Percentiles rank a stretch among this genome's conserved stretches.
Conservation (phyloP, 2,797 vertebrate genomes). For the Pipistrellus kuhlii region DNA sequence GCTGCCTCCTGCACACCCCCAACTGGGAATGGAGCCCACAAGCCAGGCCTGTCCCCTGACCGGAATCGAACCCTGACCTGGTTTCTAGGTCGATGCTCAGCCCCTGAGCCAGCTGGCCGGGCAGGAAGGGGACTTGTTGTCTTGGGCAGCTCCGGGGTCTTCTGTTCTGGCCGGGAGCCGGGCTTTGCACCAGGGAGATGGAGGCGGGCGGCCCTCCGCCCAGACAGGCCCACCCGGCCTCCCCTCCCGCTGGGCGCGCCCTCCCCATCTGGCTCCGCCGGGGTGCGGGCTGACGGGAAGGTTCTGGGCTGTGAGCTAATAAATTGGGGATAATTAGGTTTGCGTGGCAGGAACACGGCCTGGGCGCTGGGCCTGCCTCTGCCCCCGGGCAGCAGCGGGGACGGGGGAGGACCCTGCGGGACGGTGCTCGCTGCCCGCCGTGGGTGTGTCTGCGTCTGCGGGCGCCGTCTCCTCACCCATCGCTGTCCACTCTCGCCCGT, state of each 20-base stretch:
- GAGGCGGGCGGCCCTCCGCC: neutral
- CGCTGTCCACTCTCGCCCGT: accelerated
- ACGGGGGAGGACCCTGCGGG: accelerated
- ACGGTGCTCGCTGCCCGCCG: accelerated
- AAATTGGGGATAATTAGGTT: conserved; percentile 80
- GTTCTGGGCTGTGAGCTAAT: conserved; percentile 80
- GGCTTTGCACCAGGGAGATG: neutral
- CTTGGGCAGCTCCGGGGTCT: accelerated
- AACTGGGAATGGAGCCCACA: no score
- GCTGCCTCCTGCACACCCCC: no score
- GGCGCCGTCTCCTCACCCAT: accelerated
- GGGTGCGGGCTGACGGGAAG: neutral
- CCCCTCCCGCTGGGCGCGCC: accelerated
- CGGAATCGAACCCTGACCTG: no score
- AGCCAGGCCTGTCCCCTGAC: no score
- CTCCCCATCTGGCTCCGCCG: neutral
- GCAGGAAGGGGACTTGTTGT: neutral
- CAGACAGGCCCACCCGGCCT: neutral
- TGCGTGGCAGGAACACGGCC: conserved; percentile 25
- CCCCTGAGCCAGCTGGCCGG: no score
- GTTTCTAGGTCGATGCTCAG: no score
- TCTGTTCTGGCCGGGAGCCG: neutral
- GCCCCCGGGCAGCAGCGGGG: accelerated
- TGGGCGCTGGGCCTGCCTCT: neutral
- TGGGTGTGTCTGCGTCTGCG: no score